These are phyloP conservation scores for Autographa gamma DNA, from an alignment of 2,888 invertebrate species.

Conservation along the genomic window DNA sequence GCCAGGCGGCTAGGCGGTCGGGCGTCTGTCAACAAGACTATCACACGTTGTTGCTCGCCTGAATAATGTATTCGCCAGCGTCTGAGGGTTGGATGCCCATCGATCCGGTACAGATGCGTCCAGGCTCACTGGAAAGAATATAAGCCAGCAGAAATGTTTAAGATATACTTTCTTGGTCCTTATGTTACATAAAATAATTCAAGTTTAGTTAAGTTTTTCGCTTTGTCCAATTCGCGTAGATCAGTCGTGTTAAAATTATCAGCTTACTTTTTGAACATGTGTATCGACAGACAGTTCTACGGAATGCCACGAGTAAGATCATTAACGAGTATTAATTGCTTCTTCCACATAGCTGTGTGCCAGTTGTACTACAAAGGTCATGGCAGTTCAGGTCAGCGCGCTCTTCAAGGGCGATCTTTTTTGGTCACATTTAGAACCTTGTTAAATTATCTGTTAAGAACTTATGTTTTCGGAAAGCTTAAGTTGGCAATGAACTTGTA, in stretches of 20 bases:
- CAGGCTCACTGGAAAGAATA: not conserved
- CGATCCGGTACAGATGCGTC: constrained; percentile 24
- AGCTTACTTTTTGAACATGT: not conserved
- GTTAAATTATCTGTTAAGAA: not conserved
- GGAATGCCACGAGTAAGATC: constrained; percentile 4
- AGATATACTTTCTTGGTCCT: too few relatives aligned
- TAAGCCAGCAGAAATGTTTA: not conserved
- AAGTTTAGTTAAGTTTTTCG: too few relatives aligned
- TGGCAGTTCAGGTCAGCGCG: constrained; percentile 3
- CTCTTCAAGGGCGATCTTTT: not conserved
- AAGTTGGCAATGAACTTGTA: too few relatives aligned
- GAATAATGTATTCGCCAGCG: constrained; percentile 51
- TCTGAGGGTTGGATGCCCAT: constrained; percentile 36
- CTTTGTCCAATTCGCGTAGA: not conserved
- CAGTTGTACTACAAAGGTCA: constrained; percentile 5
- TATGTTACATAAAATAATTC: too few relatives aligned
- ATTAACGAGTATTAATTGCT: constrained; percentile 4
- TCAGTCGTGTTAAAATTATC: not conserved
- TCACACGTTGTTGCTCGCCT: constrained; percentile 24
- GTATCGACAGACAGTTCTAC: not conserved
- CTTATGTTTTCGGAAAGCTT: too few relatives aligned
- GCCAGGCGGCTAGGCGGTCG: constrained; percentile 8
- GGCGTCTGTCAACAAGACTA: constrained; percentile 39
- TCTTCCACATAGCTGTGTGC: not conserved
- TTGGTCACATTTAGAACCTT: not conserved